phyloP scores from a whole-genome alignment of 2,113 vertebrate species.

The Tenrec ecaudatus region DNA sequence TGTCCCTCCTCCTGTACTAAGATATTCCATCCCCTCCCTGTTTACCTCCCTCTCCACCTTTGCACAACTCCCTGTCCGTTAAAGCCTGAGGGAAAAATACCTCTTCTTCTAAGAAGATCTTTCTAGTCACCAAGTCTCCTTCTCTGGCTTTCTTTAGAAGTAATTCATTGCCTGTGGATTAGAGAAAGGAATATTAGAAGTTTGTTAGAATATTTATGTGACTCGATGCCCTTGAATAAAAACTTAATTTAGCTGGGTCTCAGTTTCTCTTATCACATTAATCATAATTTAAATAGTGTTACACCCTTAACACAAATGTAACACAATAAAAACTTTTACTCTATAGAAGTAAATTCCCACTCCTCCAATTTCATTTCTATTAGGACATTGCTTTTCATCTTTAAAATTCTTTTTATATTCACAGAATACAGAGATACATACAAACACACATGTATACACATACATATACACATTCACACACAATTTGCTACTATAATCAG shows the following conservation, averaged over 20 bases:
- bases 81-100: neutral
- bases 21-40: neutral
- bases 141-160: neutral
- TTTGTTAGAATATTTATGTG: neutral
- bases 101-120: neutral
- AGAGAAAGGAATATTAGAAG: neutral
- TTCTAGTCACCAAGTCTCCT: neutral
- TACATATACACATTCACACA: neutral
- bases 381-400: neutral
- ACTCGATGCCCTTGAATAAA: neutral
- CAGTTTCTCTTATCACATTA: conserved; percentile 20
- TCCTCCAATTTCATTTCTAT: conserved; percentile 23
- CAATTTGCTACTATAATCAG: neutral
- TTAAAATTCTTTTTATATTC: conserved; percentile 29
- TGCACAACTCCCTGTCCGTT: neutral
- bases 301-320: neutral
- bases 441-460: neutral
- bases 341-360: neutral
- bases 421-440: neutral
- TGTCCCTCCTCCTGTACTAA: neutral
- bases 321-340: neutral
- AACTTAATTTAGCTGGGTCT: neutral
- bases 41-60: neutral
- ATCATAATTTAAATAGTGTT: conserved; percentile 30
- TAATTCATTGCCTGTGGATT: neutral